A percentile compares a stretch with the other conserved stretches of the same genome.
These are phyloP conservation scores for Hylomyscus alleni DNA, from an alignment of 2,797 vertebrate genomes.

Conservation along the genomic window DNA sequence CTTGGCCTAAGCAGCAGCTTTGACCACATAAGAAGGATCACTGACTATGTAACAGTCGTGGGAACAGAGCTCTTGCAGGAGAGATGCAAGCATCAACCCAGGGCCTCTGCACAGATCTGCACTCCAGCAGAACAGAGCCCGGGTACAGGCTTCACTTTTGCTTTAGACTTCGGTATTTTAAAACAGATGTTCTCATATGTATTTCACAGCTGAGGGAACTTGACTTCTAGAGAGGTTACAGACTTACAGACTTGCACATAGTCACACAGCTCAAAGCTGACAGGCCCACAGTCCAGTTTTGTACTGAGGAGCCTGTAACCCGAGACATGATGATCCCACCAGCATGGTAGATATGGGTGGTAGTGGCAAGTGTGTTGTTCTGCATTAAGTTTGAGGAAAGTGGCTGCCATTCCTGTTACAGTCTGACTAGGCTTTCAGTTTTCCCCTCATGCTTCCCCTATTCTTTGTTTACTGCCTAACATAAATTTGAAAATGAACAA, in stretches of 20 bases:
- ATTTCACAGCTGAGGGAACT: conserved; percentile 15
- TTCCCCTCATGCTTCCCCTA: background rate
- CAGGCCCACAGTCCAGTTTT: background rate
- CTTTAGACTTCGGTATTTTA: conserved; percentile 20
- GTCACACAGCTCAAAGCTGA: conserved; percentile 15
- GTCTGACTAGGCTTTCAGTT: background rate
- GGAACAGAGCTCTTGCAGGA: background rate
- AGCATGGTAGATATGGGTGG: background rate
- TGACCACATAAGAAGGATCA: conserved; percentile 24
- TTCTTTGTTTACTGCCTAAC: conserved; percentile 37
- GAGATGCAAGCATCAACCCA: background rate
- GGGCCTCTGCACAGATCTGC: background rate
- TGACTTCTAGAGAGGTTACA: conserved; percentile 56
- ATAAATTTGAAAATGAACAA: conserved; percentile 24
- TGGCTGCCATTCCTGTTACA: background rate
- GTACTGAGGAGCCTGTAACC: background rate
- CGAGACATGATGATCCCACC: background rate
- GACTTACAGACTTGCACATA: background rate
- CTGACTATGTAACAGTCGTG: background rate
- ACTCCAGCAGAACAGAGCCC: background rate
- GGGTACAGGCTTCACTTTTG: conserved; percentile 56
- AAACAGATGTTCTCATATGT: conserved; percentile 10
- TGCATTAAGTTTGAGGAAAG: conserved; percentile 27
- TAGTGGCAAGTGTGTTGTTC: conserved; percentile 43
- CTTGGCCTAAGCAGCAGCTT: background rate